Evolutionary conservation across 2,113 vertebrate species (phyloP), one percentile per base, ranked within the genome.

Genomic region (Mus musculus): DNA sequence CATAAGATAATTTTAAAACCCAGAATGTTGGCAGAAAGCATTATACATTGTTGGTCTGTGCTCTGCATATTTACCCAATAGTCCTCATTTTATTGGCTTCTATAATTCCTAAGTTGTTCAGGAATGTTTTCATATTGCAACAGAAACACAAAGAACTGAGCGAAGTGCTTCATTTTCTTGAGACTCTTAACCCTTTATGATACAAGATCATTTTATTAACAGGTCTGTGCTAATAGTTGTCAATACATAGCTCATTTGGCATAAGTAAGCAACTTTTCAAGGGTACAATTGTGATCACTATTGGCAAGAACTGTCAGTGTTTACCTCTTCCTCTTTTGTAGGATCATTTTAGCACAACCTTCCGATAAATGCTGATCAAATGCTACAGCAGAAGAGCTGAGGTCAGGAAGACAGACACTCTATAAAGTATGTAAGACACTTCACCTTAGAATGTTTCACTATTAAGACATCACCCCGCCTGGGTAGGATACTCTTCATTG

Each of bases 91-190:
- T 71, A 52, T 63, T 49, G 61, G 49, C 12, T 91, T 77, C 30
- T 97, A 56, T 22, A 90, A 82, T 92, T 96, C 1, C 1, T 59
- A 30, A 14, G 46, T 91, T 89, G 17, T 82, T 89, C 36, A 86
- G 28, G 30, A 89, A 87, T 88, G 16, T 82, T 94, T 92, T 88
- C 46, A 67, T 95, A 72, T 61, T 93, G 42, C 78, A 94, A 90
- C 4, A 88, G 82, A 46, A 92, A 71, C 11, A 49, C 28, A 12
- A 36, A 91, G 10, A 13, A 67, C 10, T 54, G 61, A 93, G 77
- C 42, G 61, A 96, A 90, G 67, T 9, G 28, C 3, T 56, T 88
- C 26, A 54, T 89, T 93, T 91, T 20, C 59, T 76, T 86, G 63
- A 84, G 16, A 80, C n/a, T 91, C 90, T 80, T 69, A 49, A 59